phyloP scores from a whole-genome alignment of 2,113 vertebrate genomes.

The Thamnophis sirtalis region DNA sequence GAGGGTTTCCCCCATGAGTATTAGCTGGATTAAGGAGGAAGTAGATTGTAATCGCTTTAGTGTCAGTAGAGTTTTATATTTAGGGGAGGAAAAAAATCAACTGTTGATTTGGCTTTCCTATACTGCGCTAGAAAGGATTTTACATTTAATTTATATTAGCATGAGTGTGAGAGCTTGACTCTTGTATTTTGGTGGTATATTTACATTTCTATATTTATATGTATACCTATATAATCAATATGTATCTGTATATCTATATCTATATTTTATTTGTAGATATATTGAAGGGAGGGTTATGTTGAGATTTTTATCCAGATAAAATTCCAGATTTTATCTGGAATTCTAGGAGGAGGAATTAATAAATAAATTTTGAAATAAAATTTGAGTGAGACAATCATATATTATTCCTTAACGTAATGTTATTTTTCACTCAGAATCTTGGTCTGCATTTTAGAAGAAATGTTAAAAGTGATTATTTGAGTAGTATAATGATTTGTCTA shows the following conservation, averaged over 20 bases:
- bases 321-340: neutral
- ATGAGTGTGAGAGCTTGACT: neutral
- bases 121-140: neutral
- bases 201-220: neutral
- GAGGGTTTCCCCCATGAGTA: slow-evolving; percentile 68
- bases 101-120: neutral
- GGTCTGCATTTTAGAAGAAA: neutral
- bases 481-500: neutral
- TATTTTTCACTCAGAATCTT: neutral
- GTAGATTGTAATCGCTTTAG: slow-evolving; percentile 80
- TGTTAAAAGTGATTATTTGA: neutral
- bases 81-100: neutral
- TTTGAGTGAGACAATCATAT: neutral
- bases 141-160: neutral
- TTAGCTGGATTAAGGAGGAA: slow-evolving; percentile 78
- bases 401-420: neutral
- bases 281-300: neutral
- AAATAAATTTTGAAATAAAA: neutral
- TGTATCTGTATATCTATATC: neutral
- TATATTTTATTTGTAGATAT: neutral
- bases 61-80: slow-evolving; percentile 54
- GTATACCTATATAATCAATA: neutral
- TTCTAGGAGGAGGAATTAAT: neutral
- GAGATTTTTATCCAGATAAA: neutral
- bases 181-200: neutral